Percentiles rank a stretch among this genome's conserved stretches.
These are phyloP conservation scores for Porites divaricata DNA, from an alignment of 92 coral and sea anemone species.

Conservation along the genomic window DNA sequence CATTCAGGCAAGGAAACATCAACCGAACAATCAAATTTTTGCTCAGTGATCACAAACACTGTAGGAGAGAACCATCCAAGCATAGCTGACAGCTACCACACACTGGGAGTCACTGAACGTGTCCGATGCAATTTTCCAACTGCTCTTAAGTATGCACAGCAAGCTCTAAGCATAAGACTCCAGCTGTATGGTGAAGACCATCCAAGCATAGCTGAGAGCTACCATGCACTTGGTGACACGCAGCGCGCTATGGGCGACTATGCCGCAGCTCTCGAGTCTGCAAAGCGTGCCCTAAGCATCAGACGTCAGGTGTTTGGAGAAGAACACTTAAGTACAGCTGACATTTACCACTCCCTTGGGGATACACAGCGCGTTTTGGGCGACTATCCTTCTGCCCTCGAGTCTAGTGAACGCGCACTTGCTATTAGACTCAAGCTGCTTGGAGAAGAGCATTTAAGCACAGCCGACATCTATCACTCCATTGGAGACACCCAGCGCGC, in stretches of 20 bases:
- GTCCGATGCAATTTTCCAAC: background rate
- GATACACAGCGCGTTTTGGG: background rate
- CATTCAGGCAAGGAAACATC: too few relatives aligned
- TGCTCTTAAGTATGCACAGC: background rate
- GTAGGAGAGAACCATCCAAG: background rate
- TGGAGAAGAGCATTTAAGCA: background rate
- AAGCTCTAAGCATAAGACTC: background rate
- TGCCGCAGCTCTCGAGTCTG: background rate
- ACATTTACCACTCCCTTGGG: too few relatives aligned
- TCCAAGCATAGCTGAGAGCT: too few relatives aligned
- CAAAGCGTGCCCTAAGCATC: background rate
- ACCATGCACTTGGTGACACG: background rate
- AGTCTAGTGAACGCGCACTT: background rate
- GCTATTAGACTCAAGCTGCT: background rate
- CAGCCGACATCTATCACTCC: background rate
- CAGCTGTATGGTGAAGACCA: too few relatives aligned
- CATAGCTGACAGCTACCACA: background rate
- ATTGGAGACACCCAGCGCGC: background rate
- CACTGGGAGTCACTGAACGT: background rate
- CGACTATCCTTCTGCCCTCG: too few relatives aligned
- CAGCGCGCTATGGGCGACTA: background rate
- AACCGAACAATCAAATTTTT: too few relatives aligned
- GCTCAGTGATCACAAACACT: background rate
- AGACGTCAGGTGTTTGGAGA: background rate
- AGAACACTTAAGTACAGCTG: background rate